Conservation (phyloP, 2,113 vertebrate genomes). For the Sebastes fasciatus region DNA sequence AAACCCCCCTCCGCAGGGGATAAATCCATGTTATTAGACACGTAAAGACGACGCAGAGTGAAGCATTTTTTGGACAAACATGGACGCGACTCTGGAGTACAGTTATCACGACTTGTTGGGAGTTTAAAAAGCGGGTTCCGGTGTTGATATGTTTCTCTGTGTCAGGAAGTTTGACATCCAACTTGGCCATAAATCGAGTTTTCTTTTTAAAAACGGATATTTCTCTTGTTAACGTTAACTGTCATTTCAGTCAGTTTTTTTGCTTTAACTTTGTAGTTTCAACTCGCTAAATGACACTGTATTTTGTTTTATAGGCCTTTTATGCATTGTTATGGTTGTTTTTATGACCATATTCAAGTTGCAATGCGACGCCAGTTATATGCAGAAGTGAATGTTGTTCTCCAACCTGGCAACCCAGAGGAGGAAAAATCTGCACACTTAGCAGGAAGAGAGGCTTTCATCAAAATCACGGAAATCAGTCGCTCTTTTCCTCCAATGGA, state of each 20-base stretch:
- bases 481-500: constrained; percentile 68
- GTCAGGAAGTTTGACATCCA: constrained; percentile 81
- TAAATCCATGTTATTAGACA: background rate
- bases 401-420: constrained; percentile 53
- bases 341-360: background rate
- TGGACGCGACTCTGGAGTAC: background rate
- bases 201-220: too few species aligned
- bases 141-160: constrained; percentile 75
- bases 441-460: constrained; percentile 77
- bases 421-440: constrained; percentile 74
- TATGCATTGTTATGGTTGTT: background rate
- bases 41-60: background rate
- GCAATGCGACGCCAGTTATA: background rate
- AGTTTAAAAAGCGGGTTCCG: constrained; percentile 74
- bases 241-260: background rate
- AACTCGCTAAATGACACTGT: constrained; percentile 26
- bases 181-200: too few species aligned
- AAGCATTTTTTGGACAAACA: background rate
- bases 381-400: background rate
- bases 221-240: too few species aligned
- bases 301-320: constrained; percentile 21
- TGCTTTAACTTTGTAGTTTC: background rate
- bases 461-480: constrained; percentile 76
- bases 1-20: constrained; percentile 28
- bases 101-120: constrained; percentile 46